These are phyloP conservation scores for Dipodomys ordii DNA, from an alignment of 2,113 vertebrate genomes.

Conservation along the genomic window DNA sequence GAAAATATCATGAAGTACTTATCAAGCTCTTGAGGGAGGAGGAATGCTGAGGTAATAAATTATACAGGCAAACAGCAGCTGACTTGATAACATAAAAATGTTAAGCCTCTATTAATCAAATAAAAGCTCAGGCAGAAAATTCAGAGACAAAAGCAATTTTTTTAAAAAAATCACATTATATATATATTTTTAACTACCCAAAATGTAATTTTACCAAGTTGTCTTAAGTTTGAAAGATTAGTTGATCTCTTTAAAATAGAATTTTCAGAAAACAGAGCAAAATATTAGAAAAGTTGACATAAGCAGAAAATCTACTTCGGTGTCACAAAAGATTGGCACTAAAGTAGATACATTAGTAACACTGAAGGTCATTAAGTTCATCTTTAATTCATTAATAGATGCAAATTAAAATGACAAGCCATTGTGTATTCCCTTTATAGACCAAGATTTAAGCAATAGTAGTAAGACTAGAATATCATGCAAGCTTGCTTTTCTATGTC, in stretches of 20 bases:
- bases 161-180: no score
- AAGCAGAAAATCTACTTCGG: background rate
- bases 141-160: background rate
- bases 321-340: no score
- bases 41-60: background rate
- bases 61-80: constrained; percentile 17
- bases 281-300: background rate
- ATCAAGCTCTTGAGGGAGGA: background rate
- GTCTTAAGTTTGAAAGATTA: background rate
- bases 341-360: background rate
- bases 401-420: constrained; percentile 20
- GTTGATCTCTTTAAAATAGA: constrained; percentile 9
- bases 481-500: background rate
- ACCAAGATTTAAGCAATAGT: constrained; percentile 42
- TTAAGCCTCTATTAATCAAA: constrained; percentile 43
- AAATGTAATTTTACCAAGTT: constrained; percentile 6
- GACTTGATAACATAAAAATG: constrained; percentile 37
- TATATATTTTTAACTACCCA: no score
- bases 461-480: background rate
- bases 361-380: background rate
- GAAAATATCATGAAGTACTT: constrained; percentile 33
- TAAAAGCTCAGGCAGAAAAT: constrained; percentile 6
- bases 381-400: constrained; percentile 35
- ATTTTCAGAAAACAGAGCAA: constrained; percentile 42
- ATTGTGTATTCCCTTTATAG: constrained; percentile 30